Conservation (phyloP, 30 jellyfish, hydroid and myxozoan genomes). For the Mastigias papua region DNA sequence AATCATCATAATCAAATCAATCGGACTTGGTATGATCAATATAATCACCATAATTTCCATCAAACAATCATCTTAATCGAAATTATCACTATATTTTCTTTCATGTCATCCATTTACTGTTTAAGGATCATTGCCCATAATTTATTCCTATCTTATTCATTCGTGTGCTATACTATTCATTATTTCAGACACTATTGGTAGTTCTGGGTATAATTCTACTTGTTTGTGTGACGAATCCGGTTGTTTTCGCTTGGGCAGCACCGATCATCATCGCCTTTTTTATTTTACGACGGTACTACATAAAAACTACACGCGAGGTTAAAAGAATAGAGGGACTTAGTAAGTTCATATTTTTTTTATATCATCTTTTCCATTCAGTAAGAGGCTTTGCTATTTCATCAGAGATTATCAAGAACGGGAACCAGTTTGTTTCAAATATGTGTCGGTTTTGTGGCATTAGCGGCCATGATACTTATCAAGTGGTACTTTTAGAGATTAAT, state of each 20-base stretch:
- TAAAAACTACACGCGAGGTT: conserved; percentile 91
- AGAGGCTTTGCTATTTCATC: background rate
- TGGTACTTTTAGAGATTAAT: no score
- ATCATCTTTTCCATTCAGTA: background rate
- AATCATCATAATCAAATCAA: no score
- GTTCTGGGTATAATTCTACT: conserved; percentile 82
- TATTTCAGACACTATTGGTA: conserved; percentile 69
- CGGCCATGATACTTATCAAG: no score
- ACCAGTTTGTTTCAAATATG: no score
- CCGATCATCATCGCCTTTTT: conserved; percentile 78
- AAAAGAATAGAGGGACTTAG: conserved; percentile 90
- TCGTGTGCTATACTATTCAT: background rate
- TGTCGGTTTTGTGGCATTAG: no score
- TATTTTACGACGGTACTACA: conserved; percentile 78
- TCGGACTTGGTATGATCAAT: no score
- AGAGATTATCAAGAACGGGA: no score
- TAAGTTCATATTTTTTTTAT: conserved; percentile 6
- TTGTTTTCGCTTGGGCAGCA: conserved; percentile 76
- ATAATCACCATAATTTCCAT: background rate
- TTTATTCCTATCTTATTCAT: background rate
- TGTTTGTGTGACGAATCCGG: conserved; percentile 77
- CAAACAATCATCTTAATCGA: background rate
- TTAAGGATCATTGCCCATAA: background rate
- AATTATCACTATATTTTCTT: background rate
- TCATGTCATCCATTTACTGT: background rate